Base-by-base conservation (phyloP, 2,888 invertebrate species). In the Lasiommata megera region DNA sequence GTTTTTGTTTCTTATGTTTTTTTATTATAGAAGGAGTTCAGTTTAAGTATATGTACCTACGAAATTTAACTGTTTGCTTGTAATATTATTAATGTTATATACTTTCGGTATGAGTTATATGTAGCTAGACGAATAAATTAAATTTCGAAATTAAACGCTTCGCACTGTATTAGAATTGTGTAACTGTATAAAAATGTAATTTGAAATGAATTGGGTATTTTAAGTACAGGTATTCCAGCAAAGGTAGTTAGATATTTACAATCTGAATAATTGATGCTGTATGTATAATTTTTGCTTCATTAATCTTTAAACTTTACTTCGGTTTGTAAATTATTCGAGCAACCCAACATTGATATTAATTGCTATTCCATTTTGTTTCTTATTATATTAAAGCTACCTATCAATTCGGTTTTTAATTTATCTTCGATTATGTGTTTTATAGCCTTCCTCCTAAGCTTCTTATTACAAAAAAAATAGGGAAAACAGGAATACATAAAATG, bases 281-380 rank as follows among this genome's bases (percentile, higher is more conserved):
- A 56, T 56, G 55, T 40, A 56, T 56, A 56, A 55, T 55, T 55
- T 55, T 47, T 48, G 41, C 48, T 48, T 47, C 55, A 55, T 55
- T 55, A 40, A 41, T 48, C 48, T 55, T 55, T 48, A 40, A 56
- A 34, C 48, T 50, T 41, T 14, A 31, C 38, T 40, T 28, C 14
- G 12, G 28, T 29, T 29, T 44, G 14, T 44, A 44, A 44, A 28
- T 44, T 44, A 44, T 29, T 14, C 8, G 12, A 12, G 44, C 28
- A 23, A 23, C 23, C 23, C 5, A 23, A 3, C 23, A 23, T 23
- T 23, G 3, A 23, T 3, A 23, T 23, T 5, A 3, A 23, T 23
- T 23, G 2, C 23, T 5, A 23, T 2, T 23, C 5, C 5, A 23
- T 23, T 23, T 5, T 23, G 23, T 23, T 23, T 3, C 5, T 23